Conservation (phyloP, 2,113 vertebrate species). For the Myanophis thanlyinensis region DNA sequence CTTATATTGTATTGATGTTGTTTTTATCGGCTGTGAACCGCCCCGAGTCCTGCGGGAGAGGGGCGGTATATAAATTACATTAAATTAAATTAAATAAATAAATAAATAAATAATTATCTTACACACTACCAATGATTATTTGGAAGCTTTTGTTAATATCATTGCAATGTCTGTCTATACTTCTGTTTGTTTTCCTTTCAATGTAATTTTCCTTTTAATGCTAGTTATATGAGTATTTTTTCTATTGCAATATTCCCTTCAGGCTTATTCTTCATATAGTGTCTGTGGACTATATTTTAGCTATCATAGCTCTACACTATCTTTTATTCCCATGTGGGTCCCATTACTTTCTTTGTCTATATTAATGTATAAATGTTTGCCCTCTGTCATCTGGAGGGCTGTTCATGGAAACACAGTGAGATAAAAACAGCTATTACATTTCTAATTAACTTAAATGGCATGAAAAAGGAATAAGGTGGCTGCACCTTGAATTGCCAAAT, state of each 20-base stretch:
- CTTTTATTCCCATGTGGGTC: neutral
- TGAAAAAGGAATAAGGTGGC: neutral
- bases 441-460: neutral
- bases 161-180: neutral
- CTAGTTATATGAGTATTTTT: neutral
- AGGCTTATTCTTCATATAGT: neutral
- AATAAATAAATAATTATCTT: no score
- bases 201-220: neutral
- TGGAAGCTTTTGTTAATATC: neutral
- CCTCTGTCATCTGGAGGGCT: neutral
- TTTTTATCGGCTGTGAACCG: no score
- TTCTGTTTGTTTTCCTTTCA: neutral
- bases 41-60: no score
- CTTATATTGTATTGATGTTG: no score
- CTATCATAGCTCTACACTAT: neutral
- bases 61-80: no score
- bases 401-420: neutral
- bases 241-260: neutral
- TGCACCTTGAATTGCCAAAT: neutral
- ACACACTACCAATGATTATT: neutral
- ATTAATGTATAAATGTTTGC: neutral
- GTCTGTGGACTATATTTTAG: neutral
- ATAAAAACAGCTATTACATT: neutral
- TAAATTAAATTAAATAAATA: no score
- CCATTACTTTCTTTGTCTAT: neutral